Evolutionary conservation across 2,888 invertebrate genomes (phyloP), one percentile per base, ranked within the genome.

Genomic region (Cheilosia scutellata): DNA sequence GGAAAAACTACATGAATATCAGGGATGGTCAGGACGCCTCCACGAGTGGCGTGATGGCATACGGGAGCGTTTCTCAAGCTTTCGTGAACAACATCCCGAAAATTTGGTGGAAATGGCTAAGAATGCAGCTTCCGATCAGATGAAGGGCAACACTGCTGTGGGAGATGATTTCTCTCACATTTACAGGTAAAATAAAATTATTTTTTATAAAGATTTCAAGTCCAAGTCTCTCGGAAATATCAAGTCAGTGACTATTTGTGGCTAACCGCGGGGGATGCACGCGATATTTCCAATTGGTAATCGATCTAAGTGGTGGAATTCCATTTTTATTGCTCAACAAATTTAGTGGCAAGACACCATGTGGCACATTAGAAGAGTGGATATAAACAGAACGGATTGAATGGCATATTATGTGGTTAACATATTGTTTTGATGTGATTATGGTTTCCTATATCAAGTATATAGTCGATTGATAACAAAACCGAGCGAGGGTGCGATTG

Each of bases 1-100:
- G 90, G 96, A 97, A 88, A 97, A 97, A 91, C 92, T 97, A 70
- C 94, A 96, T 89, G 96, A 96, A 88, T 97, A 97, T 91, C 95
- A 96, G 90, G 97, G 97, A 0, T 92, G 95, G 66, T 92, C 95
- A 1, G 97, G 97, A 6, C 94, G 96, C 29, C 90, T 96, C 33
- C 97, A 97, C 90, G 94, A 94, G 25, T 93, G 94, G 84, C 93
- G 95, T 58, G 96, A 96, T 87, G 93, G 93, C 74, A 93, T 95
- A 44, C 94, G 94, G 74, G 95, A 95, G 90, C 93, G 94, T 82
- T 95, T 94, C 94, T 90, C 93, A 2, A 91, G 90, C 20, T 95
- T 95, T 94, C 95, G 94, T 78, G 95, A 96, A 87, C 92, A 94
- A 74, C 93, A 95, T 89, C 94, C 94, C 0, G 91, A 93, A 37